phyloP scores from a whole-genome alignment of 1,140 invertebrate species.

The Eurytemora carolleeae region DNA sequence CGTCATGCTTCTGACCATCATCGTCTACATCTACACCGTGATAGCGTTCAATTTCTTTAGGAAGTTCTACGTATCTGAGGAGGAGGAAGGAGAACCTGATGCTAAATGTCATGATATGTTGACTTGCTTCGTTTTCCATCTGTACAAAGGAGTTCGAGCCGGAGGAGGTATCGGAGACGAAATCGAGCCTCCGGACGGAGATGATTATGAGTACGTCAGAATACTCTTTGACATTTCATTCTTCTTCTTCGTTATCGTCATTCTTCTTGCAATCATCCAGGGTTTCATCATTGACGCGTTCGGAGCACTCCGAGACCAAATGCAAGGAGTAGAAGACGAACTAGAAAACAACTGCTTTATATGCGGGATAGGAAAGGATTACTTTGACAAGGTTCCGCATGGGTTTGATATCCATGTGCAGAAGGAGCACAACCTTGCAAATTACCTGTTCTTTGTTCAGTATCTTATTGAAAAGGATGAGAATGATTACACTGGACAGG shows the following conservation, averaged over 20 bases:
- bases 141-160: conserved; percentile 95
- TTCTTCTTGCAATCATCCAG: conserved; percentile 97
- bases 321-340: conserved; percentile 95
- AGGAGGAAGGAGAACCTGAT: conserved; percentile 88
- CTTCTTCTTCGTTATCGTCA: conserved; percentile 99
- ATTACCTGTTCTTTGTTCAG: conserved; percentile 99
- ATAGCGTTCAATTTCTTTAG: conserved; percentile 99
- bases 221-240: conserved; percentile 99
- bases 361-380: conserved; percentile 96
- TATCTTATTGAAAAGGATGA: conserved; percentile 99
- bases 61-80: conserved; percentile 75
- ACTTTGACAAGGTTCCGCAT: conserved; percentile 90
- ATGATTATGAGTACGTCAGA: conserved; percentile 85
- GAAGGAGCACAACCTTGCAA: conserved; percentile 98
- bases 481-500: conserved; percentile 97
- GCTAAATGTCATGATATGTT: conserved; percentile 98
- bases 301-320: conserved; percentile 96
- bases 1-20: conserved; percentile 88
- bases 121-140: conserved; percentile 98
- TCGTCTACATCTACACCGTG: conserved; percentile 98
- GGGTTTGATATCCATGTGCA: conserved; percentile 88
- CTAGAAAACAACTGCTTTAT: conserved; percentile 99
- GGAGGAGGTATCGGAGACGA: conserved; percentile 98
- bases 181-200: conserved; percentile 92
- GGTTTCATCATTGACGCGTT: conserved; percentile 99